These are phyloP conservation scores for Danaus chrysippus DNA, from an alignment of 2,888 invertebrate species.

Conservation along the genomic window DNA sequence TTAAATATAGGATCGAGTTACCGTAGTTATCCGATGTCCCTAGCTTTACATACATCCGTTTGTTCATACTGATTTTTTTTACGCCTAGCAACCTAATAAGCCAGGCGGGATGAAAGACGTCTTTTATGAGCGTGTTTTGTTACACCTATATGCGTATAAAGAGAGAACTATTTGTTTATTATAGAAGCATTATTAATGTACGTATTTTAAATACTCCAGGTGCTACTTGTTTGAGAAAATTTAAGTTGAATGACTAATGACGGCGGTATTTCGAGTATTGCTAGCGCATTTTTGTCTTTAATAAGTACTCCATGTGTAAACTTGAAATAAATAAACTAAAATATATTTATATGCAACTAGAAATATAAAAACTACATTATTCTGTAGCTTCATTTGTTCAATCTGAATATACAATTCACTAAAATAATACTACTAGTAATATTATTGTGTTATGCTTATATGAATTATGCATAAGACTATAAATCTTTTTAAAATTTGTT, in stretches of 20 bases:
- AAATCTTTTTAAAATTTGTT: slow-evolving; percentile 4
- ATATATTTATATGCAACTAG: too few relatives aligned
- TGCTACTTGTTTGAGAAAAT: too few relatives aligned
- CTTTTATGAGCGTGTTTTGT: slow-evolving; percentile 65
- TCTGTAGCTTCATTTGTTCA: background rate
- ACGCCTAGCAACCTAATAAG: slow-evolving; percentile 58
- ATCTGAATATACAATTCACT: too few relatives aligned
- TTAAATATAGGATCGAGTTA: slow-evolving; percentile 52
- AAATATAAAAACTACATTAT: too few relatives aligned
- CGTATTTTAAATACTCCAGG: background rate
- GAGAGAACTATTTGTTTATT: slow-evolving; percentile 59
- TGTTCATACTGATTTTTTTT: slow-evolving; percentile 44
- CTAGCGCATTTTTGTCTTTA: too few relatives aligned
- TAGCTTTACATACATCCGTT: slow-evolving; percentile 53
- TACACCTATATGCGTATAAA: slow-evolving; percentile 43
- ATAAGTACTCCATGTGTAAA: too few relatives aligned
- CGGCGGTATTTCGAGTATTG: too few relatives aligned
- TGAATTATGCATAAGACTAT: background rate
- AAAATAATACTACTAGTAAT: too few relatives aligned
- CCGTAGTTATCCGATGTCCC: slow-evolving; percentile 60
- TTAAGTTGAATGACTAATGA: too few relatives aligned
- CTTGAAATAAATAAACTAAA: too few relatives aligned
- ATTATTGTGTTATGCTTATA: too few relatives aligned
- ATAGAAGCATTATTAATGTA: slow-evolving; percentile 57
- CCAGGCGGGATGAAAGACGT: slow-evolving; percentile 67